These are phyloP conservation scores for Lycophotia porphyrea DNA, from an alignment of 2,888 invertebrate species.

Conservation along the genomic window DNA sequence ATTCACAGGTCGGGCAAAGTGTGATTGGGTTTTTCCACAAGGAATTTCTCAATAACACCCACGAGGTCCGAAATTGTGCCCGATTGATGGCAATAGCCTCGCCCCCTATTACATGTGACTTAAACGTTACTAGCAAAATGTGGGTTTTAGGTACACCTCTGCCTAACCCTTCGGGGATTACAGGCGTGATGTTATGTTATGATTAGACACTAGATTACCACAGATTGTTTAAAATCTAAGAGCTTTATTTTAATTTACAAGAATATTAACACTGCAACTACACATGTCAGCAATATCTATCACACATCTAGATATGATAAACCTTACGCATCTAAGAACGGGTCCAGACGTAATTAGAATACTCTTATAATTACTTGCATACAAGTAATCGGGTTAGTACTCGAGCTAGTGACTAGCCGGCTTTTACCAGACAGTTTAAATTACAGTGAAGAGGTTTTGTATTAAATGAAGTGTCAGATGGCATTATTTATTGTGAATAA, in stretches of 20 bases:
- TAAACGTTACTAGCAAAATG: too few relatives aligned
- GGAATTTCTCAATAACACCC: too few relatives aligned
- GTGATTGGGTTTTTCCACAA: too few relatives aligned
- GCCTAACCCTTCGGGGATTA: neutral
- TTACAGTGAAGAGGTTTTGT: slow-evolving; percentile 13
- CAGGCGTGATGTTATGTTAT: neutral
- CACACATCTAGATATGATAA: slow-evolving; percentile 18
- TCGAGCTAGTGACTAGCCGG: slow-evolving; percentile 18
- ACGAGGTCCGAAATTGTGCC: too few relatives aligned
- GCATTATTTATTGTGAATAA: slow-evolving; percentile 7
- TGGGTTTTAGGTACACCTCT: too few relatives aligned
- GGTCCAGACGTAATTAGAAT: slow-evolving; percentile 58
- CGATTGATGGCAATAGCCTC: too few relatives aligned
- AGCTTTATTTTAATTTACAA: slow-evolving; percentile 27
- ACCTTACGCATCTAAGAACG: slow-evolving; percentile 40
- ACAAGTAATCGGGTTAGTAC: slow-evolving; percentile 34
- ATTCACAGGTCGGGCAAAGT: too few relatives aligned
- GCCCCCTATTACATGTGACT: too few relatives aligned
- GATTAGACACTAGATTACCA: neutral
- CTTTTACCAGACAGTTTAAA: slow-evolving; percentile 47
- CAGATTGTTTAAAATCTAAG: neutral
- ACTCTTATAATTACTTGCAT: slow-evolving; percentile 51
- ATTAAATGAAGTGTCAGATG: slow-evolving; percentile 3
- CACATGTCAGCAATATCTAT: slow-evolving; percentile 33
- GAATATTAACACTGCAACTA: slow-evolving; percentile 20